Base-by-base conservation (phyloP, 2,113 vertebrate genomes). In the Oncorhynchus keta region DNA sequence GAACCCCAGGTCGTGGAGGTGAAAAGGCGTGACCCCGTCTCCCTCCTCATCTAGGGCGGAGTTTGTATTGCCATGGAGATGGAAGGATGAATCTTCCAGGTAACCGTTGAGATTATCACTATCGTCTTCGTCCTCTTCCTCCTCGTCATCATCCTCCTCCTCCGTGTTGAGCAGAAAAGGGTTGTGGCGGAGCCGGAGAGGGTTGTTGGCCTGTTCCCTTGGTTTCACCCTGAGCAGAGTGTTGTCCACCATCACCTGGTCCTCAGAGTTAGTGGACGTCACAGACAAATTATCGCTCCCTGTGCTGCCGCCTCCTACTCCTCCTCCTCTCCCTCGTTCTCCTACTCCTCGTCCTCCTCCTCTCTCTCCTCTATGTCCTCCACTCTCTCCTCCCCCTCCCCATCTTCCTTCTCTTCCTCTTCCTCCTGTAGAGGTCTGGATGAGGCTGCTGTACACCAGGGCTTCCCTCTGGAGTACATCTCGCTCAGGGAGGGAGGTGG, bases 391-490 rank as follows among this genome's bases (percentile, higher is more conserved):
- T 39, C 39, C 35, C 35, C 7, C 39, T 11, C 39, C 35, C 35
- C 7, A 8, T 11, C 0, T 0, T 45, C 9, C 39, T 11, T 11
- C 9, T 45, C 39, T 7, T 39, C 39, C 39, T 84, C 81, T 79
- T 0, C 78, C 75, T 77, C 81, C 68, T 3, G 84, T 93, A 0
- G 96, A 85, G n/a, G 91, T 90, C 76, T 96, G 94, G 77, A 95
- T 95, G 81, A 97, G 93, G 83, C 94, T 97, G 90, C 91, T 95
- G 92, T 93, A 98, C 0, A 98, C 90, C 85, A 97, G 91, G 1
- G 95, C 94, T 84, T 98, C 98, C 1, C 93, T 90, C 83, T 96
- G 97, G 28, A 95, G 94, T 30, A 95, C 87, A 74, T 97, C 96
- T 78, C 93, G 92, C 86, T 97, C 97, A 0, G 95, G 93, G 20